These are phyloP conservation scores for Agriotes lineatus DNA, from an alignment of 2,888 invertebrate genomes.

Conservation along the genomic window DNA sequence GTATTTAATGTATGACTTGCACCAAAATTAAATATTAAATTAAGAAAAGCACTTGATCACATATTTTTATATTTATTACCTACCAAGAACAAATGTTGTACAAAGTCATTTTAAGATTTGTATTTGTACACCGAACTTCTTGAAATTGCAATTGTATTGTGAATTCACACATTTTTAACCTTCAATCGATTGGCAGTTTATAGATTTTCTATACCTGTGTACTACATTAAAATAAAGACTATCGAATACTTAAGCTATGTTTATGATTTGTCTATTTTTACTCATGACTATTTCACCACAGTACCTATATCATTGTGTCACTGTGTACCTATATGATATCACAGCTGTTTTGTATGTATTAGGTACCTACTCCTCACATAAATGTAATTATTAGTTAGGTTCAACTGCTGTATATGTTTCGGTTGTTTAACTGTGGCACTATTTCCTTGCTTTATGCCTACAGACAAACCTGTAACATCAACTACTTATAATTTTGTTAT, in stretches of 20 bases:
- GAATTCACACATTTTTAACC: conserved; percentile 39
- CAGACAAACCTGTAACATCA: no score
- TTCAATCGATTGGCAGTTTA: conserved; percentile 45
- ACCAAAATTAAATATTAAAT: conserved; percentile 37
- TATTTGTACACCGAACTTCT: conserved; percentile 30
- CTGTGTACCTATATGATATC: no score
- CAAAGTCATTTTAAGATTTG: conserved; percentile 11
- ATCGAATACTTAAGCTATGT: background rate
- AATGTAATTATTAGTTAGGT: no score
- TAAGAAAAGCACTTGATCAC: conserved; percentile 41
- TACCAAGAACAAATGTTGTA: conserved; percentile 18
- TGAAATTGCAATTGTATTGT: conserved; percentile 32
- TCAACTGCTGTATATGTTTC: no score
- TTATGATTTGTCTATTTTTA: background rate
- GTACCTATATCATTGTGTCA: no score
- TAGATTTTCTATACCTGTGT: conserved; percentile 50
- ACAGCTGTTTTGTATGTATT: no score
- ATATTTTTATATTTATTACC: conserved; percentile 44
- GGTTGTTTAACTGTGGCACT: no score
- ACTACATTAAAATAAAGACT: conserved; percentile 45
- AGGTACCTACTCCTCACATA: no score
- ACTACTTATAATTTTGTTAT: no score
- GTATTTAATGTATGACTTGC: conserved; percentile 34
- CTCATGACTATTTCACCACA: no score
- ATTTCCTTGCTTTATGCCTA: no score